Evolutionary conservation across 2,888 invertebrate species (phyloP).

Genomic region (Bembecia ichneumoniformis): DNA sequence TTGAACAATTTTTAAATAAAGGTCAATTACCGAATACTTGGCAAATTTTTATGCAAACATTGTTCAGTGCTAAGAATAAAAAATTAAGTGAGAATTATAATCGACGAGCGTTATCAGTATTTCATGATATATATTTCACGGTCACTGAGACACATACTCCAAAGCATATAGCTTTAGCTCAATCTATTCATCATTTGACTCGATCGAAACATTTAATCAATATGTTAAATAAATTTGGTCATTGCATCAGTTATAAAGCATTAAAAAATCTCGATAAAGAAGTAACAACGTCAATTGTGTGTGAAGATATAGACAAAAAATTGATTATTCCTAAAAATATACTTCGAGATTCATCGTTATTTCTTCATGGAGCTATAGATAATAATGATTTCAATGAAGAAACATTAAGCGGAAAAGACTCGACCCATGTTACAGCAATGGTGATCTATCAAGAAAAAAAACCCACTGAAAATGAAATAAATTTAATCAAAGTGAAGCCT

Average conservation of each 20-base stretch:
- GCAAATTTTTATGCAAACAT: slow-evolving; percentile 13
- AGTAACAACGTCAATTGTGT: slow-evolving; percentile 5
- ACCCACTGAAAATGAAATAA: slow-evolving; percentile 9
- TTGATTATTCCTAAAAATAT: slow-evolving; percentile 8
- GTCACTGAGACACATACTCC: slow-evolving; percentile 7
- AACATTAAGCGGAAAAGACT: slow-evolving; percentile 8
- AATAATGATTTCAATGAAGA: slow-evolving; percentile 6
- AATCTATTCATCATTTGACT: slow-evolving; percentile 8
- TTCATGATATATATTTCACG: slow-evolving; percentile 9
- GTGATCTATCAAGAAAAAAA: slow-evolving; percentile 6
- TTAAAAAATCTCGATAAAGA: slow-evolving; percentile 6
- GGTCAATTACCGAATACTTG: slow-evolving; percentile 5
- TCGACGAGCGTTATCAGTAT: slow-evolving; percentile 12
- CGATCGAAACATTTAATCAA: slow-evolving; percentile 5
- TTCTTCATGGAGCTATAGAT: slow-evolving; percentile 6
- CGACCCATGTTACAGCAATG: slow-evolving; percentile 8
- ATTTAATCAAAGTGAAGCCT: slow-evolving; percentile 8
- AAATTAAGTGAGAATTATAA: slow-evolving; percentile 11
- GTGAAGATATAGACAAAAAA: slow-evolving; percentile 3
- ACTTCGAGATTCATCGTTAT: slow-evolving; percentile 6
- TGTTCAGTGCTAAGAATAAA: slow-evolving; percentile 10
- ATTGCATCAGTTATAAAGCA: slow-evolving; percentile 6
- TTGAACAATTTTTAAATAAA: slow-evolving; percentile 5
- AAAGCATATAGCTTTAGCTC: slow-evolving; percentile 7
- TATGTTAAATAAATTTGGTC: slow-evolving; percentile 4